Base-by-base conservation (phyloP, 2,797 vertebrate species). In the Sebastes wilsoni region DNA sequence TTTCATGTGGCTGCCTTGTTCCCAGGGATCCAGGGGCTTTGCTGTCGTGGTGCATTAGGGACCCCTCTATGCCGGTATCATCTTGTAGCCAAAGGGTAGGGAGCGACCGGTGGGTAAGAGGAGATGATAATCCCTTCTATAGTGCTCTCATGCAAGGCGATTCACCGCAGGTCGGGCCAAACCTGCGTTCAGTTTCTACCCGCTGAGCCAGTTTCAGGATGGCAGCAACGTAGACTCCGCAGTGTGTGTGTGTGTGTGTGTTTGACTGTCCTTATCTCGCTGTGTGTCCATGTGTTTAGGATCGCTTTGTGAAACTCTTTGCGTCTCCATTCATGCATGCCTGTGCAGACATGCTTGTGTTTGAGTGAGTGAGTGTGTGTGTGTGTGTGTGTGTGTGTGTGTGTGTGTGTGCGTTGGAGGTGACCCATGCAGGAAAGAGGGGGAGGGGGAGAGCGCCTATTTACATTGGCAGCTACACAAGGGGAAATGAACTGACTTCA, bases 401-500 rank as follows among this genome's bases (percentile, higher is more conserved):
- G 27, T 32, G 61, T 46, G 79, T 77, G 83, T 79, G 72, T 62
- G 82, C 25, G 77, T 80, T 93, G 89, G 93, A 93, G 94, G 93
- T 81, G 81, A 94, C 16, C 84, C 86, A 84, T 83, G 75, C 91
- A 92, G 96, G 94, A 93, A 93, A 85, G 90, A 83, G 79, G 93
- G 72, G 83, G 93, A 92, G 84, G 92, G 81, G 88, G 78, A 70
- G 84, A 92, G 91, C 80, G 83, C 75, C 79, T 95, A 89, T 97
- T 97, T 97, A 96, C 92, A 85, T 95, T 97, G 96, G 96, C 96
- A 96, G 92, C 88, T 85, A 78, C 92, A 93, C 91, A 94, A 95
- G 94, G 95, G 95, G 94, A 95, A 96, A 94, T 90, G 79, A 95
- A 95, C 93, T 94, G 93, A 95, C 95, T 96, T 98, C 96, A 97